phyloP scores from a whole-genome alignment of 2,113 vertebrate species.

The Vulpes ferrilata region DNA sequence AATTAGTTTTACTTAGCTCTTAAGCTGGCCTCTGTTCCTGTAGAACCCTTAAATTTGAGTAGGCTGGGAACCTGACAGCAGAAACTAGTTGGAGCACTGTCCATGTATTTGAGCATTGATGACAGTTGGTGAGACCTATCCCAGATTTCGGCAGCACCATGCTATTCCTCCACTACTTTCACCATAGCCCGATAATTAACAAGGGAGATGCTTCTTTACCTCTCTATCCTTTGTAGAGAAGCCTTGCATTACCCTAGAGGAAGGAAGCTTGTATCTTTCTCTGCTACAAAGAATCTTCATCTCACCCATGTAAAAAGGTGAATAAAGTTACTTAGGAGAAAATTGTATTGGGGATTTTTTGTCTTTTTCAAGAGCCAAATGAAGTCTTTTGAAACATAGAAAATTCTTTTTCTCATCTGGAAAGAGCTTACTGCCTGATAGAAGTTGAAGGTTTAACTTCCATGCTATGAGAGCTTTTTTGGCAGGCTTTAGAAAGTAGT shows the following conservation, averaged over 20 bases:
- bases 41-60: neutral
- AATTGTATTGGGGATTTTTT: neutral
- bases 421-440: neutral
- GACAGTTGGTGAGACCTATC: neutral
- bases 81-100: neutral
- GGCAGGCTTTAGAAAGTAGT: neutral
- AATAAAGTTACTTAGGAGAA: constrained; percentile 10
- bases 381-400: constrained; percentile 12
- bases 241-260: neutral
- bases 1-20: neutral
- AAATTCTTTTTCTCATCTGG: neutral
- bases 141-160: neutral
- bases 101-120: neutral
- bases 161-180: neutral
- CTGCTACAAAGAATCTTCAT: neutral
- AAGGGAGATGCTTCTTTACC: neutral
- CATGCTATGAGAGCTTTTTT: neutral
- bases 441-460: neutral
- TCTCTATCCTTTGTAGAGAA: neutral
- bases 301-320: neutral
- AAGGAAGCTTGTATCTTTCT: neutral
- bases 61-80: neutral
- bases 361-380: neutral
- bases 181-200: neutral
- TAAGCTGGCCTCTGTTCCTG: neutral